phyloP scores from a whole-genome alignment of 2,888 invertebrate species.

The Spicauda simplicius region DNA sequence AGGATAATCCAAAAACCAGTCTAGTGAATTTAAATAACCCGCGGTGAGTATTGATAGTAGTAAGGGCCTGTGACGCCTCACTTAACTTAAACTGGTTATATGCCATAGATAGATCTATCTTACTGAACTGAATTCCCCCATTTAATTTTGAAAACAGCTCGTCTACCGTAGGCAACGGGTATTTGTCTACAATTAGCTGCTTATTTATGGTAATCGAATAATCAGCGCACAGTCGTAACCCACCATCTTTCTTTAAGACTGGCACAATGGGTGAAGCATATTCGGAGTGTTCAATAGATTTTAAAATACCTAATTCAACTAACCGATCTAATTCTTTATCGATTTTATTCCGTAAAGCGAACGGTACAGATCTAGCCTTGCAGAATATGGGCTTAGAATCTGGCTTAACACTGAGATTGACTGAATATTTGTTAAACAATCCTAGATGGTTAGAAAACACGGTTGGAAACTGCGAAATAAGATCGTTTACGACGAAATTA shows the following conservation, averaged over 20 bases:
- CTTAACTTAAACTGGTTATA: no score
- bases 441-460: slow-evolving; percentile 21
- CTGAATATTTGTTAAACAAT: slow-evolving; percentile 38
- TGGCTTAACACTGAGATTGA: slow-evolving; percentile 39
- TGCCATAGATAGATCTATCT: no score
- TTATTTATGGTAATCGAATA: slow-evolving; percentile 45
- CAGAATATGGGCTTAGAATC: slow-evolving; percentile 41
- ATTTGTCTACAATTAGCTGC: slow-evolving; percentile 43
- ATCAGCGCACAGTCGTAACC: slow-evolving; percentile 39
- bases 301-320: slow-evolving; percentile 33
- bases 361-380: slow-evolving; percentile 39
- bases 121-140: no score
- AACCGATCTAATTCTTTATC: slow-evolving; percentile 36
- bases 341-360: slow-evolving; percentile 37
- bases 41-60: no score
- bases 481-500: slow-evolving; percentile 7
- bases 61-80: no score
- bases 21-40: no score
- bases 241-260: slow-evolving; percentile 40
- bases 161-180: slow-evolving; percentile 41
- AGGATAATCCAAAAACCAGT: no score
- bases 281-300: slow-evolving; percentile 37
- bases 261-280: no score
- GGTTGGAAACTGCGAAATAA: slow-evolving; percentile 22
- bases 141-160: no score